Evolutionary conservation across 2,888 invertebrate genomes (phyloP), one percentile per base, ranked within the genome.

Genomic region (Parapristionchus giblindavisi): DNA sequence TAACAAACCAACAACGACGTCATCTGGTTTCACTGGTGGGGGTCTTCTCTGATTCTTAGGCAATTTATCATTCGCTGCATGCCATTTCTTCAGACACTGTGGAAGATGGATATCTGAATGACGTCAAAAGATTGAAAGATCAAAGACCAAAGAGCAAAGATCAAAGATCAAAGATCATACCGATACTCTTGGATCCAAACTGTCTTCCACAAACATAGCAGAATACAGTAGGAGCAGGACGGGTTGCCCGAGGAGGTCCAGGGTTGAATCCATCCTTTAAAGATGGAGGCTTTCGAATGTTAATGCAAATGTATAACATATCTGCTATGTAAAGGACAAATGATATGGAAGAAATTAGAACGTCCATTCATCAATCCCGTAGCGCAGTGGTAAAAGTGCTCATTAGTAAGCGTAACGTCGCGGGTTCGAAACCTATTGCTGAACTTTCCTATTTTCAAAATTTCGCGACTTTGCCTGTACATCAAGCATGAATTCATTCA

Each of bases 181-280:
- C 79, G 32, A 85, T 86, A 63, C 92, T 92, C 82, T 90, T 90
- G 1, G 91, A 90, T 40, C 92, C 92, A 84, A 92, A 92, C 84
- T 91, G 91, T 65, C 92, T 89, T 2, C 92, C 92, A 84, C 93
- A 93, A 81, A 92, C 91, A 87, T 91, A 91, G 85, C 93, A 93
- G 76, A 89, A 88, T 54, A 89, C 87, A 17, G 89, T 88, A 14
- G 87, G 88, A 4, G 89, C 88, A n/a, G 87, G 80, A 17, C 81
- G 72, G 0, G 85, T 82, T 29, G 86, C 87, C 54, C 81, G 75
- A 14, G 84, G 81, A 0, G 82, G 81, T 14, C 80, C 81, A 2
- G 84, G 83, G 11, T 77, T 83, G 52, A 84, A 78, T 75, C 83
- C 80, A 52, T 83, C 80, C 84, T 85, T n/a, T n/a, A n/a, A n/a